Evolutionary conservation across 1,140 invertebrate genomes (phyloP).

Genomic region (Halictus rubicundus): DNA sequence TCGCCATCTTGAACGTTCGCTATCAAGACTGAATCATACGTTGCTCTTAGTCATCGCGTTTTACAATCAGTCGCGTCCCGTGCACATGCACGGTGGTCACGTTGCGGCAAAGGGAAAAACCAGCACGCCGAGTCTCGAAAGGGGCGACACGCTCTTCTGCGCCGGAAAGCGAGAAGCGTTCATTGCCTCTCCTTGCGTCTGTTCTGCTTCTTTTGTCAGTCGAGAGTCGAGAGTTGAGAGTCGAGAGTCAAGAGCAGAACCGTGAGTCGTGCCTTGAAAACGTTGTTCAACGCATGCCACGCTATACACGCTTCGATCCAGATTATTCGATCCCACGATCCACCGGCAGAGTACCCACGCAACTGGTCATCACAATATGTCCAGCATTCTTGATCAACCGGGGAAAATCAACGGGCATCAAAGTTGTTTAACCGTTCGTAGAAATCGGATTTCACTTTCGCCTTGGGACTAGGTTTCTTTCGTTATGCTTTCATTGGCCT

Average conservation of each 20-base stretch:
- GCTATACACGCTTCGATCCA: background rate
- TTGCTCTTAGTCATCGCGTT: slow-evolving; percentile 40
- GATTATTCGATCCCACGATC: slow-evolving; percentile 10
- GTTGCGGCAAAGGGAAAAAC: slow-evolving; percentile 45
- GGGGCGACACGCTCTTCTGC: slow-evolving; percentile 76
- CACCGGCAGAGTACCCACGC: background rate
- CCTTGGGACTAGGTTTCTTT: background rate
- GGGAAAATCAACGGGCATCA: background rate
- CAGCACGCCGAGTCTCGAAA: slow-evolving; percentile 46
- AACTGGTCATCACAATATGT: background rate
- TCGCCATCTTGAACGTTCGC: slow-evolving; percentile 34
- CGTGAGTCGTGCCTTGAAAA: slow-evolving; percentile 15
- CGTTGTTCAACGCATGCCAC: background rate
- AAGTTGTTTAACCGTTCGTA: background rate
- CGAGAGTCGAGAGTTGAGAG: background rate
- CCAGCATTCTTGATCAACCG: too few species aligned
- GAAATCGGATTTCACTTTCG: background rate
- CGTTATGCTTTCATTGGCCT: background rate
- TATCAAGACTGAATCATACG: slow-evolving; percentile 47
- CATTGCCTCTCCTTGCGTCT: slow-evolving; percentile 26
- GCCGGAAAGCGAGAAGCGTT: slow-evolving; percentile 75
- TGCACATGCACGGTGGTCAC: slow-evolving; percentile 35
- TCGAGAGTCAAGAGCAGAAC: background rate
- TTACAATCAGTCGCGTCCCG: slow-evolving; percentile 34
- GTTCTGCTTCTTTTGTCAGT: slow-evolving; percentile 50